Evolutionary conservation across 2,888 invertebrate genomes (phyloP), one percentile per base, ranked within the genome.

Genomic region (Drosophila phalerata): DNA sequence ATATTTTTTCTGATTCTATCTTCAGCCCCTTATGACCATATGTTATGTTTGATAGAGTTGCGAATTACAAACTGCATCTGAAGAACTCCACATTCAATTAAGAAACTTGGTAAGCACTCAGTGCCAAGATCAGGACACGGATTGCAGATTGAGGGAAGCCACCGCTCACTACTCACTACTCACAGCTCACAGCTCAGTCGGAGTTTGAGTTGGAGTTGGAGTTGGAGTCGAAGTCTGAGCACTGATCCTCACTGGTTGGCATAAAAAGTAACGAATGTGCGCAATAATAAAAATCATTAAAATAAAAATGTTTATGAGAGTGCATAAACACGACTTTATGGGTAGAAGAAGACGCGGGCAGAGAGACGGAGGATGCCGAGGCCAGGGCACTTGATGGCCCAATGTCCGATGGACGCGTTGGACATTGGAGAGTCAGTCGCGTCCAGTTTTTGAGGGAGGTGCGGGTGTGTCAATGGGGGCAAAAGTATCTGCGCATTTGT

Each of bases 281-380:
- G 86, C 88, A 90, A 89, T 88, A 90, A 91, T 88, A 88, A 91
- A 89, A 90, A 88, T 90, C 89, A 89, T 91, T 91, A 90, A 90
- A 90, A 87, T 90, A 77, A 90, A 89, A 90, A 90, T 90, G 83
- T 90, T 91, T 91, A 91, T 91, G 90, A 89, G 85, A 86, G 89
- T 84, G 89, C 89, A 86, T 86, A 86, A 86, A 88, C 76, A 88
- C 85, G 71, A 77, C 81, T 78, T 74, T 61, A 66, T 58, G 6
- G 69, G 68, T 43, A 13, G 61, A 30, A 69, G 70, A 17, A 30
- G 52, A 19, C 3, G 58, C 38, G 64, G 58, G 38, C 5, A n/a
- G 65, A 38, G 37, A 8, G 28, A 57, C 17, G 43, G 30, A n/a
- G 9, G 30, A 30, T 10, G 45, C 22, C 53, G 37, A 67, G 49